Base-by-base conservation (phyloP, 1,140 invertebrate genomes). In the Olivierus martensii region DNA sequence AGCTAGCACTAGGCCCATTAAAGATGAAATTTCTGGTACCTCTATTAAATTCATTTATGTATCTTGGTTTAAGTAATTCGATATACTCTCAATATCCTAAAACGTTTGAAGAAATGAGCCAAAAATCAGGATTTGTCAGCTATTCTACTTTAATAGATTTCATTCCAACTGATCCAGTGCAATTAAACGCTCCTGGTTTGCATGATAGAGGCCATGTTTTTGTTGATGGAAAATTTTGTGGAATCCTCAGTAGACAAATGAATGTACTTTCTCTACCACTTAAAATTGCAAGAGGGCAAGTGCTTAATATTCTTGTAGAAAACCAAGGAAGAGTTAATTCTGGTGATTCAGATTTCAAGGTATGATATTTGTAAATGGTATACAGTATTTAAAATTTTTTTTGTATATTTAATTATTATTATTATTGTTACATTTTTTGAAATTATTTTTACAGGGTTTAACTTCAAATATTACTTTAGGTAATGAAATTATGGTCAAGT, bases 401-500 rank as follows among this genome's bases (percentile, higher is more conserved):
- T n/a, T n/a, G n/a, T 28, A 28, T 28, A 28, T 28, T 28, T 28
- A 28, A 28, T 28, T 28, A 4, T 6, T 28, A 2, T 28, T 9
- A 28, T 28, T 28, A n/a, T n/a, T n/a, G n/a, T n/a, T n/a, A n/a
- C n/a, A n/a, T n/a, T n/a, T n/a, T n/a, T n/a, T n/a, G n/a, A n/a
- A n/a, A 39, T 36, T 19, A 35, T 14, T 15, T 49, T 49, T 22
- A 7, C 53, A 69, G 67, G 72, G 76, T 42, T 53, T 78, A 1
- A 63, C 75, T 12, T 52, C 49, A 7, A 73, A 69, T 65, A 65
- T 77, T 0, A 70, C 68, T 3, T 46, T 76, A 10, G 66, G 65
- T 42, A 60, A 61, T 11, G 55, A 61, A 37, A 52, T 63, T 10
- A 51, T 76, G 17, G 35, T 43, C 0, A 59, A 64, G 19, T 72